phyloP scores from a whole-genome alignment of 2,888 invertebrate genomes.

The Eupithecia pulchellata region DNA sequence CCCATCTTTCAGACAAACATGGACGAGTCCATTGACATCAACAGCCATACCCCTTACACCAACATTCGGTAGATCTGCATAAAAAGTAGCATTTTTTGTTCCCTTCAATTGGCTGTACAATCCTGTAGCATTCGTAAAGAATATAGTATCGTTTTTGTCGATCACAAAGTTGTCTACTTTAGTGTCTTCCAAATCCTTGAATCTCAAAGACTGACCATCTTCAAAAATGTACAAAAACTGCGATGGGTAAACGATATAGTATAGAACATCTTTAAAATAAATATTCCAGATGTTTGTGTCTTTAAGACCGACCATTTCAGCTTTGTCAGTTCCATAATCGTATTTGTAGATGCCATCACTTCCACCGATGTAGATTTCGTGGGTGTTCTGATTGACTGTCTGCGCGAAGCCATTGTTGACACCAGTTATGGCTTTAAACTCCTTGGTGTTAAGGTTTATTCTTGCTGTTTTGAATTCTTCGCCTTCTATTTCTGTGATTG shows the following conservation, averaged over 20 bases:
- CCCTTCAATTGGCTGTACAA: conserved; percentile 66
- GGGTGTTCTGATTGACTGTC: conserved; percentile 62
- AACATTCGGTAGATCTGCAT: conserved; percentile 43
- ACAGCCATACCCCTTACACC: conserved; percentile 63
- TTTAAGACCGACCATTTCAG: conserved; percentile 56
- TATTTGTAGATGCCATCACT: conserved; percentile 72
- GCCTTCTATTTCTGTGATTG: conserved; percentile 49
- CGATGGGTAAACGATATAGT: conserved; percentile 65
- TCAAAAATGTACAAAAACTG: conserved; percentile 63
- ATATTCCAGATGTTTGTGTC: conserved; percentile 66
- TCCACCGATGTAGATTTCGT: conserved; percentile 68
- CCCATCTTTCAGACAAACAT: conserved; percentile 62
- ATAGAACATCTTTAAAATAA: conserved; percentile 66
- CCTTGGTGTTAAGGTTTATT: conserved; percentile 64
- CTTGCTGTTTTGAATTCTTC: conserved; percentile 62
- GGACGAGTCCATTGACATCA: conserved; percentile 61
- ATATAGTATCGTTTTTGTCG: conserved; percentile 63
- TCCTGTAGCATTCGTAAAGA: conserved; percentile 68
- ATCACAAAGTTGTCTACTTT: conserved; percentile 70
- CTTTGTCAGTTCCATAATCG: conserved; percentile 57
- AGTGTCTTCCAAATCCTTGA: conserved; percentile 69
- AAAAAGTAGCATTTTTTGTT: conserved; percentile 56
- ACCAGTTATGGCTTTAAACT: conserved; percentile 59
- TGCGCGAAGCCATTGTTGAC: conserved; percentile 69
- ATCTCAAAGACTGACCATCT: conserved; percentile 57